Evolutionary conservation across 2,113 vertebrate genomes (phyloP), one percentile per base, ranked within the genome.

Genomic region (Paratilapia polleni): DNA sequence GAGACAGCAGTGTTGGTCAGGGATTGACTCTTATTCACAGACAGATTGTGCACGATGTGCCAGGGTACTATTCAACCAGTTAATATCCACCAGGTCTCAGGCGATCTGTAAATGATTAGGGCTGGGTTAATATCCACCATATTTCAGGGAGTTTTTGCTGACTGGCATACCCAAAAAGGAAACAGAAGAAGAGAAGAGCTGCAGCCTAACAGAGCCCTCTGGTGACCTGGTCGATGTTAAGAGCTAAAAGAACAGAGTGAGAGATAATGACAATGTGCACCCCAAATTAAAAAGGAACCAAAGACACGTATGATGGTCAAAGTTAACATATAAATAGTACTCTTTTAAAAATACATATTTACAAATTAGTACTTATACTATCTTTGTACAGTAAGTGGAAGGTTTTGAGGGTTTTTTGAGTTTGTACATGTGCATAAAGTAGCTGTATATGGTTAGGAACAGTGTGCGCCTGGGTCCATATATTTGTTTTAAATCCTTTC

Each of bases 331-430:
- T 58, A 87, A 86, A 87, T 80, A 83, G 19, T 64, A 31, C n/a
- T 78, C 66, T 89, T 38, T 77, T 56, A 58, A 76, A 92, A 91
- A 84, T 78, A 92, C 86, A 90, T 87, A 87, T 94, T 84, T 93
- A 91, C 88, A 94, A 59, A 62, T 60, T 1, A 88, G 70, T 84
- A 77, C 36, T 81, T 26, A 22, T 31, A 47, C 56, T 88, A n/a
- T 75, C 2, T 61, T 57, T 90, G 80, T 80, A 74, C 83, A 88
- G 52, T 58, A 36, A 81, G 41, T 56, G 79, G 78, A 78, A 31
- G 34, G 7, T 54, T 80, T 28, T 26, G 17, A 47, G 34, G 24
- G 4, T 59, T 86, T 31, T n/a, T 56, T 2, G 24, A 24, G 80
- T 83, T 47, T 2, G 9, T 43, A 80, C 47, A 52, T 78, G 68